These are phyloP conservation scores for Sibirionetta formosa DNA, from an alignment of 2,797 vertebrate genomes.

Conservation along the genomic window DNA sequence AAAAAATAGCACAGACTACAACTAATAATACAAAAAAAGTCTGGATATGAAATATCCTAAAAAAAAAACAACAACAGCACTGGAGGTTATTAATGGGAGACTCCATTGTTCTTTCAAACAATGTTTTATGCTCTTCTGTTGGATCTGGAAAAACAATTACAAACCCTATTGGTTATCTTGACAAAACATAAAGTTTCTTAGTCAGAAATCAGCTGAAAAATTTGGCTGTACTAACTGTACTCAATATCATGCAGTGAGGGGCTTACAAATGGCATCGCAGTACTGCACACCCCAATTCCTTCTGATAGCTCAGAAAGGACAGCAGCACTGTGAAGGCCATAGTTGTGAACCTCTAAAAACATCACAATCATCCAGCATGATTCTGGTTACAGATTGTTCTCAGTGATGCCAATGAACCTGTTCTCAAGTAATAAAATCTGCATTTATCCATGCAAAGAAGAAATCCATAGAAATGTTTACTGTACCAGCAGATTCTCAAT, in stretches of 20 bases:
- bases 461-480: background rate
- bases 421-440: background rate
- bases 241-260: background rate
- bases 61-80: accelerated
- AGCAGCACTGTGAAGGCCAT: background rate
- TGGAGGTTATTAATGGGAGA: background rate
- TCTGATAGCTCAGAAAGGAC: background rate
- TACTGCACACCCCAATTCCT: background rate
- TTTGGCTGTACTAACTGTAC: background rate
- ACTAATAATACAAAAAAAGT: background rate
- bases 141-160: slow-evolving; percentile 11
- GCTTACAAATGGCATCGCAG: background rate
- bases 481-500: background rate
- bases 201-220: background rate
- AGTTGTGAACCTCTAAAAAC: background rate
- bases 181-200: background rate
- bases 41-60: background rate
- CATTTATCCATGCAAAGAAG: background rate
- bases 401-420: accelerated
- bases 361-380: background rate
- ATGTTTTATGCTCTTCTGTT: background rate
- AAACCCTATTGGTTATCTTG: background rate
- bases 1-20: background rate
- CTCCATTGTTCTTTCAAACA: background rate
- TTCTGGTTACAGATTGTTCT: background rate